Evolutionary conservation across 1,140 invertebrate genomes (phyloP), one percentile per base, ranked within the genome.

Genomic region (Branchinecta lindahli): DNA sequence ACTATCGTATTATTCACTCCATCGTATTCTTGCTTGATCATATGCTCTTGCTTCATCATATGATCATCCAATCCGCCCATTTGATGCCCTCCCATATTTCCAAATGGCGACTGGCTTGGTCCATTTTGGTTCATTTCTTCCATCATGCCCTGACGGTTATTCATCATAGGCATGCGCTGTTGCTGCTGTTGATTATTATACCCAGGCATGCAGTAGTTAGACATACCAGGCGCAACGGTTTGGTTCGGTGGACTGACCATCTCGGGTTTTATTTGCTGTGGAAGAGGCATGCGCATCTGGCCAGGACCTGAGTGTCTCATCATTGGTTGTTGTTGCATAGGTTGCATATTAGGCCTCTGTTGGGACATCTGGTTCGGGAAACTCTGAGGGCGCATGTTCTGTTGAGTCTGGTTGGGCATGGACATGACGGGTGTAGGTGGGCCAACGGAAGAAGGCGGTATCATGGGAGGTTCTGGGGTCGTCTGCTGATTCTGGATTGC

Each of bases 401-500:
- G 52, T 20, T 61, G 52, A 61, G 12, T 61, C 52, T 61, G 52
- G 33, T 33, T 33, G 33, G 33, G 33, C 33, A 33, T 33, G 33
- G 33, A 33, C 44, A 18, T 46, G 68, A 71, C 44, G 73, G 66
- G n/a, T 68, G 71, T 68, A 66, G 71, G 68, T 46, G 66, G 44
- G 47, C 9, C 46, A 70, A 70, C 47, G 73, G 73, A 66, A 69
- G 78, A 70, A 79, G 75, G 69, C 81, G 68, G 71, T 74, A 81
- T 72, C 79, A 78, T 73, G 82, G 82, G 72, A 81, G 81, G 68
- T 81, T 78, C 45, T 81, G 80, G 72, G 82, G 80, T 21, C 80
- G 78, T 68, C 66, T 82, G 81, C 72, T 85, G 83, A 73, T 80
- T 78, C n/a, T 84, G 80, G 72, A 83, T 78, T 72, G 84, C 81